Evolutionary conservation across 2,888 invertebrate genomes (phyloP), one percentile per base, ranked within the genome.

Genomic region (Andrena trimmerana): DNA sequence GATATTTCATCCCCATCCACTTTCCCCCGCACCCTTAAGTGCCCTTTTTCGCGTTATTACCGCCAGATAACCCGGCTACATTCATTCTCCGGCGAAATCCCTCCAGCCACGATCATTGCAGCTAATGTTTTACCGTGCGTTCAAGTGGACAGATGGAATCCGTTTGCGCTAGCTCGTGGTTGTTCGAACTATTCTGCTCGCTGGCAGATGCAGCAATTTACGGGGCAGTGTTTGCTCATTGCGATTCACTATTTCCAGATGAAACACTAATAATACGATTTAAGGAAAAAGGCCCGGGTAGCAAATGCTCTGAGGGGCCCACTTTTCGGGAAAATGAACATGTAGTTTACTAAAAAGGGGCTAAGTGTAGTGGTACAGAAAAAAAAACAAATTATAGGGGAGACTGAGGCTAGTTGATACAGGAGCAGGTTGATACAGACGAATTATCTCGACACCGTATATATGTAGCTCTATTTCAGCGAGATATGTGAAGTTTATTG

Each of bases 31-130:
- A 67, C 70, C 81, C 75, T 82, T 83, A 87, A 86, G 84, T 86
- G 81, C 78, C 83, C 86, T 88, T 87, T 88, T 87, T 86, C 87
- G 84, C 86, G 84, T 88, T 88, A 88, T 88, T 87, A 87, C 87
- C 86, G 67, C 48, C 78, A 86, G 88, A 87, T 86, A 88, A 87
- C 84, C 83, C 78, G 48, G 84, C 77, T 81, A 84, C 87, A 87
- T 88, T 83, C 78, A 81, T 88, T 83, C 71, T 74, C 71, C 50
- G 52, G 67, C 74, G 66, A 82, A 86, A 86, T 83, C 83, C 81
- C 81, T 78, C 71, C 20, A 31, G 68, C 79, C 74, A 75, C 81
- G 85, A 88, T 86, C 88, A 86, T 88, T 72, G 85, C 85, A 48
- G 84, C 80, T 84, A 85, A 88, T 88, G 88, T 65, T 67, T 74